Conservation (phyloP, 2,888 invertebrate species). For the Cryptus armator region DNA sequence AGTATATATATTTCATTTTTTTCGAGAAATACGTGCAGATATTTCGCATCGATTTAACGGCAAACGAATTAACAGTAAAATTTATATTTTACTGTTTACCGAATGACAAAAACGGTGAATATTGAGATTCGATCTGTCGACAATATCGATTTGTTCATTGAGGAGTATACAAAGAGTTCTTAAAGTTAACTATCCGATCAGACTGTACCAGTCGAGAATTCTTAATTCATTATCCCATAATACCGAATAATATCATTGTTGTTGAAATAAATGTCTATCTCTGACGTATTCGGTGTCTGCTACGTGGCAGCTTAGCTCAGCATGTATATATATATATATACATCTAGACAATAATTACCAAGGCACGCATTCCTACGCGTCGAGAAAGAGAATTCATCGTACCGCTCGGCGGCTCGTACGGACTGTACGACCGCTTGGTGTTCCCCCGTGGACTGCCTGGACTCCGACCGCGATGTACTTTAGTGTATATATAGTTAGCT, state of each 20-base stretch:
- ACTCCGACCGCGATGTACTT: slow-evolving; percentile 57
- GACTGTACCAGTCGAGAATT: neutral
- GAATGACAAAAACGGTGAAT: no score
- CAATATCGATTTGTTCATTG: no score
- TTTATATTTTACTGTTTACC: no score
- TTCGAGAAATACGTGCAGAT: neutral
- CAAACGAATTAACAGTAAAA: no score
- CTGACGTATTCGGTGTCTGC: neutral
- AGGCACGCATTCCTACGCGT: slow-evolving; percentile 65
- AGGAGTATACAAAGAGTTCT: neutral
- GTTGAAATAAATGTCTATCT: neutral
- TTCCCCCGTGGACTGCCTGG: slow-evolving; percentile 45
- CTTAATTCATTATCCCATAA: neutral
- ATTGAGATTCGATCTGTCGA: no score
- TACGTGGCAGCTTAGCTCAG: slow-evolving; percentile 47
- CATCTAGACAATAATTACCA: slow-evolving; percentile 68
- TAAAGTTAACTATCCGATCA: neutral
- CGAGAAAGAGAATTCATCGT: slow-evolving; percentile 65
- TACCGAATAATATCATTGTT: neutral
- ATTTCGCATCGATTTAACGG: neutral
- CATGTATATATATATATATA: slow-evolving; percentile 26
- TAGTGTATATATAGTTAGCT: slow-evolving; percentile 12
- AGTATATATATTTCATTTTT: neutral
- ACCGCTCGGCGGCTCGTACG: slow-evolving; percentile 56
- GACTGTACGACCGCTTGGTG: slow-evolving; percentile 32